Conservation (phyloP, 2,888 invertebrate species). For the Eulithis testata region DNA sequence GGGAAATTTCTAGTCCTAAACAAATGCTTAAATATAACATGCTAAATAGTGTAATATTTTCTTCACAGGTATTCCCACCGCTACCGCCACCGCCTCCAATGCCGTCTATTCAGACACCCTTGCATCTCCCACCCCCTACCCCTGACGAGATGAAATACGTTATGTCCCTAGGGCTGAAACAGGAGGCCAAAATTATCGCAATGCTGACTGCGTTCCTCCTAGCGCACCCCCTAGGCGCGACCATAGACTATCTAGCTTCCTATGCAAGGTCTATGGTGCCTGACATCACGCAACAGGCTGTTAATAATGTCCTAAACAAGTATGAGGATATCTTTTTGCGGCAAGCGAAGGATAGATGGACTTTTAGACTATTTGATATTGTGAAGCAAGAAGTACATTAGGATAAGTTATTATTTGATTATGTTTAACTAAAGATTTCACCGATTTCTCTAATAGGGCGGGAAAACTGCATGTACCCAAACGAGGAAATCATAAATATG, state of each 20-base stretch:
- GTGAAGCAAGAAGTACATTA: constrained; percentile 48
- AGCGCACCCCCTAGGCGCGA: constrained; percentile 70
- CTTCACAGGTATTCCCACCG: constrained; percentile 44
- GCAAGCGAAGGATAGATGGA: constrained; percentile 63
- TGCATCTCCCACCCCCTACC: constrained; percentile 45
- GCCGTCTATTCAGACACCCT: constrained; percentile 43
- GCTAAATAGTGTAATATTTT: neutral
- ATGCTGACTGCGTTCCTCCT: constrained; percentile 71
- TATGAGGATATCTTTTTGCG: constrained; percentile 61
- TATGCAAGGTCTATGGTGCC: constrained; percentile 67
- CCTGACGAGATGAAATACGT: constrained; percentile 33
- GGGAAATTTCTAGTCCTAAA: too few relatives aligned
- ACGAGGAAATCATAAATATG: too few relatives aligned
- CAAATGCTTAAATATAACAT: too few relatives aligned
- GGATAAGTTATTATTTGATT: neutral
- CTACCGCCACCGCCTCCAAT: constrained; percentile 50
- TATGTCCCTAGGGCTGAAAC: constrained; percentile 2
- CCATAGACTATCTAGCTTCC: constrained; percentile 65
- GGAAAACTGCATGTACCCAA: too few relatives aligned
- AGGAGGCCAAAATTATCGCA: constrained; percentile 71
- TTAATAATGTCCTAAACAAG: constrained; percentile 58
- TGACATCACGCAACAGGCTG: constrained; percentile 52
- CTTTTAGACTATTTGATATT: constrained; percentile 59
- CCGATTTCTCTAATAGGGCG: too few relatives aligned
- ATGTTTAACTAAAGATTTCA: too few relatives aligned